Evolutionary conservation across 2,797 vertebrate species (phyloP), one percentile per base, ranked within the genome.

Genomic region (Rhinichthys osculus): DNA sequence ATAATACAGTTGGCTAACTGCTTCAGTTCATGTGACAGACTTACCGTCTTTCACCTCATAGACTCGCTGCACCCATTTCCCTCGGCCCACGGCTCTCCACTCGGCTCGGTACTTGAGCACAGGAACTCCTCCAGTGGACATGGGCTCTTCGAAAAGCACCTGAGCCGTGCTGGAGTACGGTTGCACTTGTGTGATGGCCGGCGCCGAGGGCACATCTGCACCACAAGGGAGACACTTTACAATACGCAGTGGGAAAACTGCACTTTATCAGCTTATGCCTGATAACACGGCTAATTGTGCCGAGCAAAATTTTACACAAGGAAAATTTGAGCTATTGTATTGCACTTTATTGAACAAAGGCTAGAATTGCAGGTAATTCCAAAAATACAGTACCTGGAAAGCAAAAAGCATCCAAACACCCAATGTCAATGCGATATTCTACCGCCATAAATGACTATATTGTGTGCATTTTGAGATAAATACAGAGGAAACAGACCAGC

Each of bases 101-200:
- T 98, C 95, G 0, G 95, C 97, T 89, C 93, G 96, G 94, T 98
- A 99, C 76, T 91, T 96, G 87, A 99, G 96, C 86, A 99, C 95
- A 69, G 97, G 96, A 82, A 99, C 98, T 0, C 98, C 98, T 0
- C 98, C 98, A 0, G 94, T 96, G 85, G 97, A 96, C 83, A 98
- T 98, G 0, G 98, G 98, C 90, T 98, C 97, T 23, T 96, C 95
- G 8, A 99, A 97, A 87, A 95, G 94, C 90, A 99, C 94, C 91
- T 95, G 95, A 11, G 97, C 98, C 0, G 98, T 97, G 90, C 97
- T 99, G 81, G 98, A 99, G 87, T 98, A 99, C 0, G 98, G 96
- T 67, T 96, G 96, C 90, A 98, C 97, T 89, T 94, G 93, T 71
- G 93, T 93, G 59, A 99, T 95, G 90, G 94, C 94, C 1, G 98